Evolutionary conservation across 1,140 invertebrate species (phyloP).

Genomic region (Mycetomoellerius zeteki): DNA sequence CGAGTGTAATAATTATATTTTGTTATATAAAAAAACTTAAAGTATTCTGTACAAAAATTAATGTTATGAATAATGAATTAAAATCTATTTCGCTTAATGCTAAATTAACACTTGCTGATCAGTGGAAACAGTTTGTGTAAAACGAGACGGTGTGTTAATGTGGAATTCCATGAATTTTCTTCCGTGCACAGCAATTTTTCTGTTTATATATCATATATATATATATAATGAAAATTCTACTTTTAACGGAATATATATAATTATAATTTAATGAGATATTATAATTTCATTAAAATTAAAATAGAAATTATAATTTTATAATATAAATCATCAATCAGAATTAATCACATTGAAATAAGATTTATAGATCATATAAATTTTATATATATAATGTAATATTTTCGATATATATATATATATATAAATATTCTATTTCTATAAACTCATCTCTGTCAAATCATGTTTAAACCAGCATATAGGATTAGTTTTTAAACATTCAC

Average conservation of each 20-base stretch:
- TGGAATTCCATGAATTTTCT: conserved; percentile 8
- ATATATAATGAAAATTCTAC: background rate
- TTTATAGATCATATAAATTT: background rate
- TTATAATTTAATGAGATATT: background rate
- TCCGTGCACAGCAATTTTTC: background rate
- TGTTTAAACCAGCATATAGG: background rate
- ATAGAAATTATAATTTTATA: background rate
- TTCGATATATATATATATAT: no score
- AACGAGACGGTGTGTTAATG: background rate
- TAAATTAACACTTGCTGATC: conserved; percentile 12
- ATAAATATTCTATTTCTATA: background rate
- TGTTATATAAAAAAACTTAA: no score
- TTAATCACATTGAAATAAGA: background rate
- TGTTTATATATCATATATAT: background rate
- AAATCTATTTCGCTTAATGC: background rate
- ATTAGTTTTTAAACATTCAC: background rate
- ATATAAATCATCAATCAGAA: background rate
- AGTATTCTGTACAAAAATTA: no score
- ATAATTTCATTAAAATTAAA: background rate
- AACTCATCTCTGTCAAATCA: background rate
- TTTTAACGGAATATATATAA: background rate
- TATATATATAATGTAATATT: background rate
- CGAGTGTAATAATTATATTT: no score
- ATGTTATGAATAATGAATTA: background rate
- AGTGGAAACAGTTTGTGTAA: conserved; percentile 20